These are phyloP conservation scores for Liposcelis brunnea DNA, from an alignment of 2,888 invertebrate genomes.

Conservation along the genomic window DNA sequence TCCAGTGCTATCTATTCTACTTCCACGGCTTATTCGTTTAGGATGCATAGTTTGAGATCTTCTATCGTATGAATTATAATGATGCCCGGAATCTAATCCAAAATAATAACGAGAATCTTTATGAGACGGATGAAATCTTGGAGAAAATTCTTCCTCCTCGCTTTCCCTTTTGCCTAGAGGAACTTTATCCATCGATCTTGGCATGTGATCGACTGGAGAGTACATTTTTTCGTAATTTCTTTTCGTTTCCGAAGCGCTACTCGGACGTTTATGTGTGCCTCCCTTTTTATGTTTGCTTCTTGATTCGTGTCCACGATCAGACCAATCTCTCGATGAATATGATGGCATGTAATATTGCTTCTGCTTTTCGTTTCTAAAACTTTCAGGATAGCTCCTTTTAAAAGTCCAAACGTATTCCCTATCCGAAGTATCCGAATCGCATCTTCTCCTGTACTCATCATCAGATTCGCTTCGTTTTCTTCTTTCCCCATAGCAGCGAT, in stretches of 20 bases:
- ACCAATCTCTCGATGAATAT: not conserved
- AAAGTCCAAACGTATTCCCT: not conserved
- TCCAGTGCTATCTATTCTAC: conserved; percentile 14
- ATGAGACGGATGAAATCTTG: not conserved
- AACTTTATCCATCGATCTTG: not conserved
- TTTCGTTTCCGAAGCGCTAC: conserved; percentile 10
- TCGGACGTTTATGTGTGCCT: not conserved
- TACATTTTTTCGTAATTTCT: conserved; percentile 8
- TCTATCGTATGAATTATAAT: conserved; percentile 5
- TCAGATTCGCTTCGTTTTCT: conserved; percentile 18
- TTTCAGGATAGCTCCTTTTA: not conserved
- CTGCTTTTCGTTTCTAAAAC: not conserved
- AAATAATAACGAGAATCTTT: conserved; percentile 3
- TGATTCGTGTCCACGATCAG: not conserved
- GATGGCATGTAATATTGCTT: not conserved
- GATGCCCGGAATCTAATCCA: not conserved
- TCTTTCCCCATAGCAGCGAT: conserved; percentile 15
- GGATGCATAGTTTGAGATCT: not conserved
- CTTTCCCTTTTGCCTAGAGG: conserved; percentile 12
- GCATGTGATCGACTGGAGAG: not conserved
- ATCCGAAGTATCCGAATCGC: conserved; percentile 11
- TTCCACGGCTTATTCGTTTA: conserved; percentile 12
- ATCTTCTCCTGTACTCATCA: conserved; percentile 26
- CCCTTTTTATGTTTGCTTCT: not conserved
- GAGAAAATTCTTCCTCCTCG: conserved; percentile 13